Percentiles rank a stretch among this genome's conserved stretches.
Conservation (phyloP, 2,797 vertebrate genomes). For the Rhincodon typus region DNA sequence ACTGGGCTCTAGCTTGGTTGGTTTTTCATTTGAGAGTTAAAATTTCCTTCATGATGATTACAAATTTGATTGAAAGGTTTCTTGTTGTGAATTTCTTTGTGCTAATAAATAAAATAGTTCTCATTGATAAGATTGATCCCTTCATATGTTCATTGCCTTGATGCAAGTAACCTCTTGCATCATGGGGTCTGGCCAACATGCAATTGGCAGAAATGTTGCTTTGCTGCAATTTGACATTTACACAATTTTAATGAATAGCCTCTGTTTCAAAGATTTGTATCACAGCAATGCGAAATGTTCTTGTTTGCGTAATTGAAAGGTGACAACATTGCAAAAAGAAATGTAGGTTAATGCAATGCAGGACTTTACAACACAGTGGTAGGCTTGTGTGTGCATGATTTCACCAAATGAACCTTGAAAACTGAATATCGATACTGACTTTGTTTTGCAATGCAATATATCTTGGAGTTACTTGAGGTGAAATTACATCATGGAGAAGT, state of each 20-base stretch:
- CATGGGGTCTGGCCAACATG: neutral
- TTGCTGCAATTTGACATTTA: constrained; percentile 13
- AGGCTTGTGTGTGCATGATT: neutral
- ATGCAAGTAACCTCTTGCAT: constrained; percentile 7
- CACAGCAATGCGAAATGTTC: neutral
- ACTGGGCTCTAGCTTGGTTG: neutral
- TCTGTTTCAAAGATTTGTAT: constrained; percentile 29
- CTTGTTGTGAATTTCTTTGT: neutral
- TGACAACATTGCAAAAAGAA: neutral
- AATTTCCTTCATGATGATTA: neutral
- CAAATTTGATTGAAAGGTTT: constrained; percentile 10
- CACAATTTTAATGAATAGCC: constrained; percentile 29
- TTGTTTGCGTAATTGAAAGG: constrained; percentile 7
- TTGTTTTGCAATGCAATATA: neutral
- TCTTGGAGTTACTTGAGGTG: neutral
- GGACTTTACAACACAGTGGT: neutral
- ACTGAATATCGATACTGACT: neutral
- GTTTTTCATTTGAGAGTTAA: neutral
- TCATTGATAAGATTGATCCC: neutral
- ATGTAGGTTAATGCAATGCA: constrained; percentile 27
- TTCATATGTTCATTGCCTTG: neutral
- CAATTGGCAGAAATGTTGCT: constrained; percentile 19
- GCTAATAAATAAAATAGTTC: neutral
- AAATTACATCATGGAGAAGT: neutral
- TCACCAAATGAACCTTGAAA: neutral